These are phyloP conservation scores for Lutjanus erythropterus DNA, from an alignment of 2,113 vertebrate species.

Conservation along the genomic window DNA sequence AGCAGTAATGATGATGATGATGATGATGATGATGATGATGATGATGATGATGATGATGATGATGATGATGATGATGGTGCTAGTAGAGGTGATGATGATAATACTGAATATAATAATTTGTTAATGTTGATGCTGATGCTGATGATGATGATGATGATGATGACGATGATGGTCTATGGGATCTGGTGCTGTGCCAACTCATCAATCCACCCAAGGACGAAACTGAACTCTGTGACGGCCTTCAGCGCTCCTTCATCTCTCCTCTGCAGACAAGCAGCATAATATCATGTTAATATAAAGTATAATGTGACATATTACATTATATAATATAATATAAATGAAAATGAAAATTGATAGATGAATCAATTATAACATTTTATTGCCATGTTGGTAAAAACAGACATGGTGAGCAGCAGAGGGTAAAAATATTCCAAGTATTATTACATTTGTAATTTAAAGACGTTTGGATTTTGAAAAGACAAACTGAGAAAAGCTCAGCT, in stretches of 20 bases:
- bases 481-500: no score
- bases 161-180: constrained; percentile 18
- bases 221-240: constrained; percentile 67
- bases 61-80: neutral
- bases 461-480: no score
- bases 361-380: neutral
- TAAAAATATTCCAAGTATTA: no score
- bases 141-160: neutral
- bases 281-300: neutral
- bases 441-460: no score
- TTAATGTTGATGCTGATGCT: neutral
- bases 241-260: constrained; percentile 45
- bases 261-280: constrained; percentile 9
- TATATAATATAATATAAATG: neutral
- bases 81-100: neutral
- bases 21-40: neutral
- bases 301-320: neutral
- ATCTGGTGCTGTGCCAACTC: constrained; percentile 49
- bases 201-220: constrained; percentile 68
- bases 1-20: neutral
- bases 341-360: neutral
- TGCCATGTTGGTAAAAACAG: no score
- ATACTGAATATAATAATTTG: neutral
- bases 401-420: neutral
- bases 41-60: neutral